phyloP scores from a whole-genome alignment of 1,140 invertebrate genomes.

The Pseudomyrmex sp. region DNA sequence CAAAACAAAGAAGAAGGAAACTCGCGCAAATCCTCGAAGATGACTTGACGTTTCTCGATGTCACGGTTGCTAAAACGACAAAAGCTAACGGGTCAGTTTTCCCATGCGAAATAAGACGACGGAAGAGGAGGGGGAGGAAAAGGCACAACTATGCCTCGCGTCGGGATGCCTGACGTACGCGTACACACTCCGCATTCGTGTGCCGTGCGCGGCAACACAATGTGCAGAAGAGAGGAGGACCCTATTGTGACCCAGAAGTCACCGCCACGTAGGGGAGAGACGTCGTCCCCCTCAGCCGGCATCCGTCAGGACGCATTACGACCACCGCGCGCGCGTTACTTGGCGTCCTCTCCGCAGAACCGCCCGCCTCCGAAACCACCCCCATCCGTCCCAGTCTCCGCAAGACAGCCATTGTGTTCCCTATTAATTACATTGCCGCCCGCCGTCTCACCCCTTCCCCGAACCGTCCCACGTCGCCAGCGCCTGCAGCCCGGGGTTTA shows the following conservation, averaged over 20 bases:
- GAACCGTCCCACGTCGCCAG: slow-evolving; percentile 18
- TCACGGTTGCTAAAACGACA: neutral
- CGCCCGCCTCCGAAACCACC: slow-evolving; percentile 57
- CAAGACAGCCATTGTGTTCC: slow-evolving; percentile 80
- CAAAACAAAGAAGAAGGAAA: no score
- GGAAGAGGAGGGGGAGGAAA: neutral
- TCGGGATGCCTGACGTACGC: slow-evolving; percentile 32
- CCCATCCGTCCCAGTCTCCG: slow-evolving; percentile 71
- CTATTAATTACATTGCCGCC: slow-evolving; percentile 80
- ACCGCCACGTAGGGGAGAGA: slow-evolving; percentile 69
- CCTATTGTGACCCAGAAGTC: slow-evolving; percentile 77
- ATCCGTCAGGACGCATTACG: slow-evolving; percentile 78
- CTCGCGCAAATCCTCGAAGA: neutral
- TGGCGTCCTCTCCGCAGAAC: slow-evolving; percentile 49
- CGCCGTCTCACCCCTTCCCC: slow-evolving; percentile 17
- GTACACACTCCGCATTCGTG: slow-evolving; percentile 43
- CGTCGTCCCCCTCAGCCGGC: slow-evolving; percentile 71
- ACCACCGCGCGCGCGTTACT: slow-evolving; percentile 65
- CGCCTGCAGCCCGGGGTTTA: slow-evolving; percentile 66
- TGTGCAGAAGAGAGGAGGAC: slow-evolving; percentile 68
- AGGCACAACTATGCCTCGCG: slow-evolving; percentile 28
- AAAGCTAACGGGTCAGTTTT: slow-evolving; percentile 33
- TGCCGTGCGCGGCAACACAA: slow-evolving; percentile 42
- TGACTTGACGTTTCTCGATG: slow-evolving; percentile 1
- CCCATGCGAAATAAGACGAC: slow-evolving; percentile 52